Evolutionary conservation across 2,113 vertebrate genomes (phyloP).

Genomic region (Bos javanicus): DNA sequence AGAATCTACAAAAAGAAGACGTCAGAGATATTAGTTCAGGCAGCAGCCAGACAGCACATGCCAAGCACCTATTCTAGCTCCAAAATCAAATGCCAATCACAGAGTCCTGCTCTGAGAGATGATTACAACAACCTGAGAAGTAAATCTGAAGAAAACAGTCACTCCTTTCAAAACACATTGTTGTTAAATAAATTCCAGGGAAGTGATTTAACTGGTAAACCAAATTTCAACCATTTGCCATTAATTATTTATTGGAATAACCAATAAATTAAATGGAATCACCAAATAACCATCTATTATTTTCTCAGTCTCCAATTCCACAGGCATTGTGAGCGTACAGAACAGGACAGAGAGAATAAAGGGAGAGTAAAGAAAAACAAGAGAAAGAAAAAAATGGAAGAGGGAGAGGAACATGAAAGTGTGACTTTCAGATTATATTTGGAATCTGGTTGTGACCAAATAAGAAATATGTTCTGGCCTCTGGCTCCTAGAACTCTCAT

Average conservation of each 20-base stretch:
- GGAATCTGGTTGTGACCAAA: neutral
- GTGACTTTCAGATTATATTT: neutral
- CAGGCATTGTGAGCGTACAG: rapidly evolving
- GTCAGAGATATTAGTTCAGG: conserved; percentile 46
- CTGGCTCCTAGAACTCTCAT: neutral
- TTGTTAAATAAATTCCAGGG: neutral
- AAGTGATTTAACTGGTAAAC: no score
- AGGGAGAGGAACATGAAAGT: neutral
- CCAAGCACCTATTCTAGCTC: neutral
- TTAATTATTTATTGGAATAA: neutral
- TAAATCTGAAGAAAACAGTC: neutral
- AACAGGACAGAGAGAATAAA: neutral
- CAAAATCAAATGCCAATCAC: neutral
- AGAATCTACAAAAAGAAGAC: conserved; percentile 73
- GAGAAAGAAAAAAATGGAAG: neutral
- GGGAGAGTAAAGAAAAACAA: neutral
- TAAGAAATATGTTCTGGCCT: neutral
- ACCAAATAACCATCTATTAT: neutral
- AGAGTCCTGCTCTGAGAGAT: neutral
- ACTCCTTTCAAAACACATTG: neutral
- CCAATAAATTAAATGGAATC: neutral
- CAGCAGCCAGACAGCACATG: rapidly evolving
- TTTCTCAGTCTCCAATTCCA: neutral
- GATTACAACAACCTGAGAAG: neutral
- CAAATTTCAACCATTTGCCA: neutral